Conservation (phyloP, 2,113 vertebrate species). For the Dasyornis broadbenti region DNA sequence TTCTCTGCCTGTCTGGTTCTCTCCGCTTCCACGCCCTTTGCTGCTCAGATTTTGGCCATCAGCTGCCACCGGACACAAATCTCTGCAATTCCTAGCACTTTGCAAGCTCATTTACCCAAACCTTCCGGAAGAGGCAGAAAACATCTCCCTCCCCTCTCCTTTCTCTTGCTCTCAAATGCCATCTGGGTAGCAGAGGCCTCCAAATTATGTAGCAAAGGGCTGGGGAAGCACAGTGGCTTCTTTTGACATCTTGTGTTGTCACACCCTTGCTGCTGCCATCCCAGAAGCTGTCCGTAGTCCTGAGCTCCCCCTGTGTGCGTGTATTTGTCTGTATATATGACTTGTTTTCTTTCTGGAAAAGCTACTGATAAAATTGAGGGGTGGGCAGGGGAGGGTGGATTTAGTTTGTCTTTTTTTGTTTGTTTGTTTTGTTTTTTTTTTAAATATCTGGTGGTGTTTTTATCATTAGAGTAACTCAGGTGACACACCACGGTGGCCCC, state of each 20-base stretch:
- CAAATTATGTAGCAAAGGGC: slow-evolving; percentile 60
- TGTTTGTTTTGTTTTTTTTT: background rate
- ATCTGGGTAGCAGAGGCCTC: slow-evolving; percentile 30
- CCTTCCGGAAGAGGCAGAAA: background rate
- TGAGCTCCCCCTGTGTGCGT: slow-evolving; percentile 34
- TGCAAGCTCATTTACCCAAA: background rate
- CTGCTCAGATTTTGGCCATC: slow-evolving; percentile 41
- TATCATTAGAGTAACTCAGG: background rate
- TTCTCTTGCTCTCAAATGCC: background rate
- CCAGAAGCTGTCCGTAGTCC: slow-evolving; percentile 31
- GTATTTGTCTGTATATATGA: slow-evolving; percentile 11
- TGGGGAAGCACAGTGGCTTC: slow-evolving; percentile 54
- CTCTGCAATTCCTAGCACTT: background rate
- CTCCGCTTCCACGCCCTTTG: slow-evolving; percentile 63
- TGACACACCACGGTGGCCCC: background rate
- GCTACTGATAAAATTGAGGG: background rate
- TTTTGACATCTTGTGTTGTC: slow-evolving; percentile 53
- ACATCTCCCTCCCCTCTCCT: background rate
- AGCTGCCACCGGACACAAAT: background rate
- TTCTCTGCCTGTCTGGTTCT: slow-evolving; percentile 49
- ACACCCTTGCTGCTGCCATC: slow-evolving; percentile 23
- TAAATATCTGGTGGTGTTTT: background rate
- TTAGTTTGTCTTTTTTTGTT: background rate
- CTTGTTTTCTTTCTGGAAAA: background rate
- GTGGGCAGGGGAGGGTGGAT: background rate